A percentile compares a stretch with the other conserved stretches of the same genome.
These are phyloP conservation scores for Pterostichus madidus DNA, from an alignment of 2,888 invertebrate genomes.

Conservation along the genomic window DNA sequence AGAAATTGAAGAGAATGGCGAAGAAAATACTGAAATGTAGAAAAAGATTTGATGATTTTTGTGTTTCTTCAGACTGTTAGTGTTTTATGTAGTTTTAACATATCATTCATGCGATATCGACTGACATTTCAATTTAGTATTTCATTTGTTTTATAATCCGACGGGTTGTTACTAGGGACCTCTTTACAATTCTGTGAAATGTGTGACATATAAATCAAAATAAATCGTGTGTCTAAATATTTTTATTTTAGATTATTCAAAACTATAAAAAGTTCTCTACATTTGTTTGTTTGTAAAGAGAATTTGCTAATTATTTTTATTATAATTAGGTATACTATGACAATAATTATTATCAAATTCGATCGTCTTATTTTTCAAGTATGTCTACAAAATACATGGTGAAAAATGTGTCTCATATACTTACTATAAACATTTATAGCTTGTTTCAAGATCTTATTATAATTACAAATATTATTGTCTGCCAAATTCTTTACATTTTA, in stretches of 20 bases:
- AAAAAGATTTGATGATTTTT: constrained; percentile 37
- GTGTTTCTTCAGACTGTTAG: constrained; percentile 47
- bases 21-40: constrained; percentile 77
- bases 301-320: constrained; percentile 29
- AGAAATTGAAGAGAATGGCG: constrained; percentile 78
- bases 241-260: not conserved
- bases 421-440: constrained; percentile 2
- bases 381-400: not conserved
- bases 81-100: constrained; percentile 65
- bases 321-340: constrained; percentile 28
- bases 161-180: constrained; percentile 59
- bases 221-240: constrained; percentile 44
- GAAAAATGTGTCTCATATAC: not conserved
- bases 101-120: constrained; percentile 61
- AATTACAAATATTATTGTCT: constrained; percentile 35
- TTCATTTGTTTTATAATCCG: constrained; percentile 45
- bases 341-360: constrained; percentile 27
- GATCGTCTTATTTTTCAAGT: not conserved
- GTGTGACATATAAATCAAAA: constrained; percentile 59
- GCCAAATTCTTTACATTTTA: constrained; percentile 24
- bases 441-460: constrained; percentile 35
- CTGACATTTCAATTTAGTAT: constrained; percentile 58
- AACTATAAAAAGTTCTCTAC: no score
- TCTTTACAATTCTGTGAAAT: constrained; percentile 62
- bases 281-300: constrained; percentile 28